phyloP scores from a whole-genome alignment of 2,113 vertebrate species.

The Gymnocephalus cernua region DNA sequence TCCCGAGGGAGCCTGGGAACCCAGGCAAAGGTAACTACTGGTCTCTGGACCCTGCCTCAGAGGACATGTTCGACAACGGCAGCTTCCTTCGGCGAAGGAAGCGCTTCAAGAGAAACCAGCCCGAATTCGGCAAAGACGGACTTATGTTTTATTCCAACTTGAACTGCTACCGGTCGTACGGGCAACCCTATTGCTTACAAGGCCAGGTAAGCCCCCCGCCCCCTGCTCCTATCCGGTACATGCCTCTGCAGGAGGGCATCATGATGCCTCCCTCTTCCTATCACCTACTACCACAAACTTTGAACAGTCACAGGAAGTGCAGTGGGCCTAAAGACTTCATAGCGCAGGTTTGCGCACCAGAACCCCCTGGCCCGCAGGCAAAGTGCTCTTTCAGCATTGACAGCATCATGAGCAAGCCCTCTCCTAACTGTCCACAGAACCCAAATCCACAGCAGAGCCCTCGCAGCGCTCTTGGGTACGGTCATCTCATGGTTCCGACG shows the following conservation, averaged over 20 bases:
- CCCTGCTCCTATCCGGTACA: constrained; percentile 68
- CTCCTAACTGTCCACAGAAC: constrained; percentile 30
- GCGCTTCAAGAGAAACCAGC: constrained; percentile 90
- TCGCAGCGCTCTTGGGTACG: constrained; percentile 52
- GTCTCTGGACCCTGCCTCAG: constrained; percentile 92
- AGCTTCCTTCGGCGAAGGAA: constrained; percentile 92
- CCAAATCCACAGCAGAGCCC: constrained; percentile 24
- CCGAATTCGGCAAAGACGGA: constrained; percentile 77
- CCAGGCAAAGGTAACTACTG: constrained; percentile 98
- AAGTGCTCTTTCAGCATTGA: constrained; percentile 89
- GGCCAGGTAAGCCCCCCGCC: constrained; percentile 69
- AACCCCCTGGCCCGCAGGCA: constrained; percentile 43
- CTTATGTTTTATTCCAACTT: constrained; percentile 81
- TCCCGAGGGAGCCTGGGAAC: constrained; percentile 94
- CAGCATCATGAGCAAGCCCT: constrained; percentile 84
- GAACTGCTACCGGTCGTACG: constrained; percentile 78
- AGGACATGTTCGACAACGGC: constrained; percentile 94
- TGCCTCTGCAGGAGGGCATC: constrained; percentile 75
- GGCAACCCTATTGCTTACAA: constrained; percentile 77
- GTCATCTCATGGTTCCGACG: constrained; percentile 71
- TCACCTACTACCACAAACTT: constrained; percentile 55
- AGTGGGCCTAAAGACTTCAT: constrained; percentile 58
- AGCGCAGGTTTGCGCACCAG: constrained; percentile 49
- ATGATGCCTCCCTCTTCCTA: constrained; percentile 69
- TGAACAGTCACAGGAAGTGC: constrained; percentile 53